phyloP scores from a whole-genome alignment of 2,797 vertebrate species.

The Pseudopleuronectes americanus region DNA sequence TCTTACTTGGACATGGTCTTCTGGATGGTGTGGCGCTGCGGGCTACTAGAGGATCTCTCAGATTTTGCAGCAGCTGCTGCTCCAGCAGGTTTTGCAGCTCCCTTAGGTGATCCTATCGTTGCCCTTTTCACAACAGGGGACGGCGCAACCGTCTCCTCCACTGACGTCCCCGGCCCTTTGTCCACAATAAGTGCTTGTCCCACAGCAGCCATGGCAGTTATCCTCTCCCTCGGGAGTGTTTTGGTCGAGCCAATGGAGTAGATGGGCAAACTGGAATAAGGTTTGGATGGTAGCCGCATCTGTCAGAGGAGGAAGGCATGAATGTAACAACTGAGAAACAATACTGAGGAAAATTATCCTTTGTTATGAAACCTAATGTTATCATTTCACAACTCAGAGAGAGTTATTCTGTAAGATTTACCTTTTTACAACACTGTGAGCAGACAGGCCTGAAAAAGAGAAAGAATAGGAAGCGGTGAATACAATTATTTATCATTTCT shows the following conservation, averaged over 20 bases:
- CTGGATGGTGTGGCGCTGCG: conserved; percentile 85
- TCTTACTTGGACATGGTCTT: conserved; percentile 85
- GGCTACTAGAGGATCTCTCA: conserved; percentile 87
- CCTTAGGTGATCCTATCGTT: conserved; percentile 46
- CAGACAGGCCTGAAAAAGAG: conserved; percentile 90
- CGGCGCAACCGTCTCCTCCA: not conserved
- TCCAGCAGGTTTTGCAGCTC: conserved; percentile 52
- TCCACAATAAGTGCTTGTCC: conserved; percentile 69
- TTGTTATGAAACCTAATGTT: not conserved
- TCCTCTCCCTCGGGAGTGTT: conserved; percentile 87
- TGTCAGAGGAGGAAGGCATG: conserved; percentile 60
- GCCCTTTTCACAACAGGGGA: conserved; percentile 29
- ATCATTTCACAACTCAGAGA: not conserved
- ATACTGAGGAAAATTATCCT: not conserved
- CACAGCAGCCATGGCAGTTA: conserved; percentile 59
- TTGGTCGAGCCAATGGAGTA: conserved; percentile 94
- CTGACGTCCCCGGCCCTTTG: conserved; percentile 41
- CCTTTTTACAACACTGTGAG: conserved; percentile 98
- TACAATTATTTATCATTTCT: not conserved
- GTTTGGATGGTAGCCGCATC: conserved; percentile 98
- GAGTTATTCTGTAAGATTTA: conserved; percentile 63
- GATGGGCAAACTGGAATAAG: conserved; percentile 94
- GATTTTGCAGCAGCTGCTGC: conserved; percentile 66
- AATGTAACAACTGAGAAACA: conserved; percentile 3
- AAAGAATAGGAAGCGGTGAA: conserved; percentile 5